Conservation (phyloP, 2,113 vertebrate genomes). For the Psilopsiagon aurifrons region DNA sequence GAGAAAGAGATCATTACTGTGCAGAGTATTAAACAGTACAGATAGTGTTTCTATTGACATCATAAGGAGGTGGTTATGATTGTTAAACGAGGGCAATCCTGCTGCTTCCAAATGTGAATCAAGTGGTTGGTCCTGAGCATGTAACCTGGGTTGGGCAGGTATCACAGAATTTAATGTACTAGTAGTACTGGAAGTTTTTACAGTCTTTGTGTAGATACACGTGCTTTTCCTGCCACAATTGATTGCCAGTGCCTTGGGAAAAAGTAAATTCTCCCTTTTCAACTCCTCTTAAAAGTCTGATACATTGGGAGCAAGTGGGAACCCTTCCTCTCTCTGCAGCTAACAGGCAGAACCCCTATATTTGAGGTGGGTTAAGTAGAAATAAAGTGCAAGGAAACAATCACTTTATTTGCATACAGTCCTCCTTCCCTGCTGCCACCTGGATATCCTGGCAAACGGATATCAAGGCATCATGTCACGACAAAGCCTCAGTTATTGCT, state of each 20-base stretch:
- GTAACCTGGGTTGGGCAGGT: background rate
- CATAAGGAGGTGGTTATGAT: background rate
- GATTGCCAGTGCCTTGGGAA: background rate
- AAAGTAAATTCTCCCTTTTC: background rate
- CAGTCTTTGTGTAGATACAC: background rate
- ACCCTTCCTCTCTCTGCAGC: background rate
- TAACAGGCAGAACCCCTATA: background rate
- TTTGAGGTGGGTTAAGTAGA: background rate
- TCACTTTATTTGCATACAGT: background rate
- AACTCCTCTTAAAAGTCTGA: background rate
- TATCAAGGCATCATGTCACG: background rate
- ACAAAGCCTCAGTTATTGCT: background rate
- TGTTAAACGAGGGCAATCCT: rapidly evolving
- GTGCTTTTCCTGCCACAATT: background rate
- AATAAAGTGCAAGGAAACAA: background rate
- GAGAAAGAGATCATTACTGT: background rate
- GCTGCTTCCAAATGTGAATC: background rate
- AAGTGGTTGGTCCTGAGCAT: background rate
- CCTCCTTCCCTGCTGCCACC: background rate
- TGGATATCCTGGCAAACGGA: background rate
- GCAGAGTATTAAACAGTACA: background rate
- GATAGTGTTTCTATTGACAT: background rate
- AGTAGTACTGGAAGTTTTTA: background rate
- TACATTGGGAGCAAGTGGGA: background rate
- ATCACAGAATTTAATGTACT: background rate